Percentiles rank a stretch among this genome's conserved stretches.
Conservation (phyloP, 2,113 vertebrate species). For the Hyperoodon ampullatus region DNA sequence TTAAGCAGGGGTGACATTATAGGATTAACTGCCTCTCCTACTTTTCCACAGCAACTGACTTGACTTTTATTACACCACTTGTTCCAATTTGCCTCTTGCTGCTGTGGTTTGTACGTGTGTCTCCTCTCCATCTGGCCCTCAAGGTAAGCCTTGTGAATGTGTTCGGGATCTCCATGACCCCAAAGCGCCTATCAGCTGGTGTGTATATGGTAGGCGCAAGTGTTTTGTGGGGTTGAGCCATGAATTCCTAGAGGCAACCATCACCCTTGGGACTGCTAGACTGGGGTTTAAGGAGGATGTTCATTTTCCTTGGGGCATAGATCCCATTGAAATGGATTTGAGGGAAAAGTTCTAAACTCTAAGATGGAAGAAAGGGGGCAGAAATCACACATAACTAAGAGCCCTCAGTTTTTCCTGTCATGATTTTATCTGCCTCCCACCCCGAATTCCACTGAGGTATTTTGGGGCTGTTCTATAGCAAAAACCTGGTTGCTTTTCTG, state of each 20-base stretch:
- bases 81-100: background rate
- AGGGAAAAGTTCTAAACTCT: slow-evolving; percentile 11
- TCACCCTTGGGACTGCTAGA: background rate
- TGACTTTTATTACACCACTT: background rate
- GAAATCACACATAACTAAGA: background rate
- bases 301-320: background rate
- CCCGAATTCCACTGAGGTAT: background rate
- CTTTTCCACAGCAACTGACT: background rate
- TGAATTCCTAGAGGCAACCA: background rate
- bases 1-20: background rate
- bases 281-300: background rate
- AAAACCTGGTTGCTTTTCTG: slow-evolving; percentile 45
- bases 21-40: background rate
- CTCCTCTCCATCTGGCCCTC: background rate
- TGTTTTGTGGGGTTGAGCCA: background rate
- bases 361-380: background rate
- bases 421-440: background rate
- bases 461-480: background rate
- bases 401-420: background rate
- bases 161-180: background rate
- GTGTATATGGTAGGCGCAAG: background rate
- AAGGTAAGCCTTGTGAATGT: background rate
- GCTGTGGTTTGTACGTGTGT: accelerated
- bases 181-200: background rate
- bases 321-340: background rate